Percentiles rank a stretch among this genome's conserved stretches.
Conservation (phyloP, 1,140 invertebrate genomes). For the Trachelipus rathkii region DNA sequence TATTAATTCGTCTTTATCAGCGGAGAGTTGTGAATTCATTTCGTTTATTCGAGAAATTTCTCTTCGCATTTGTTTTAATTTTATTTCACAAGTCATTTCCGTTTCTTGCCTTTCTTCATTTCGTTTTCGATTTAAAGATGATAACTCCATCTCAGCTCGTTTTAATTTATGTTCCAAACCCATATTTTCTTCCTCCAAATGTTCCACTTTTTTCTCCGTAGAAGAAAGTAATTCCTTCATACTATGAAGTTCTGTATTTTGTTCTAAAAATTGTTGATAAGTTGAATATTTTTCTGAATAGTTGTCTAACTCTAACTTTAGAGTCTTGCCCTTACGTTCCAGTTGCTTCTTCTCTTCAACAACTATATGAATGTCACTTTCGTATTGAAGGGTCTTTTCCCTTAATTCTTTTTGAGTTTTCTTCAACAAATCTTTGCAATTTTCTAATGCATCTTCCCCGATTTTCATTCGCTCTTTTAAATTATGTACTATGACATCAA, state of each 20-base stretch:
- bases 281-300: slow-evolving; percentile 25
- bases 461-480: neutral
- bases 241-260: slow-evolving; percentile 29
- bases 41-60: slow-evolving; percentile 29
- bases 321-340: slow-evolving; percentile 14
- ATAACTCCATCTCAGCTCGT: slow-evolving; percentile 30
- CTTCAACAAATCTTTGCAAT: slow-evolving; percentile 29
- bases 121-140: slow-evolving; percentile 26
- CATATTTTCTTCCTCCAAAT: slow-evolving; percentile 17
- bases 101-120: slow-evolving; percentile 33
- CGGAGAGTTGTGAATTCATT: slow-evolving; percentile 22
- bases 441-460: neutral
- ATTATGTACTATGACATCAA: neutral
- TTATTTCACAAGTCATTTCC: slow-evolving; percentile 30
- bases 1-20: slow-evolving; percentile 31
- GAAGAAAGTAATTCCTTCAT: slow-evolving; percentile 26
- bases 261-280: slow-evolving; percentile 23
- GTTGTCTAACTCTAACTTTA: slow-evolving; percentile 27
- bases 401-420: slow-evolving; percentile 31
- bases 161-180: slow-evolving; percentile 22
- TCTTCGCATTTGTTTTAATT: slow-evolving; percentile 29
- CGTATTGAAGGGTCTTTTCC: slow-evolving; percentile 12
- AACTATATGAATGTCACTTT: slow-evolving; percentile 24
- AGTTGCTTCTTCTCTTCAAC: slow-evolving; percentile 24
- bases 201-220: slow-evolving; percentile 23